Evolutionary conservation across 2,888 invertebrate genomes (phyloP).

Genomic region (Lepas anatifera): DNA sequence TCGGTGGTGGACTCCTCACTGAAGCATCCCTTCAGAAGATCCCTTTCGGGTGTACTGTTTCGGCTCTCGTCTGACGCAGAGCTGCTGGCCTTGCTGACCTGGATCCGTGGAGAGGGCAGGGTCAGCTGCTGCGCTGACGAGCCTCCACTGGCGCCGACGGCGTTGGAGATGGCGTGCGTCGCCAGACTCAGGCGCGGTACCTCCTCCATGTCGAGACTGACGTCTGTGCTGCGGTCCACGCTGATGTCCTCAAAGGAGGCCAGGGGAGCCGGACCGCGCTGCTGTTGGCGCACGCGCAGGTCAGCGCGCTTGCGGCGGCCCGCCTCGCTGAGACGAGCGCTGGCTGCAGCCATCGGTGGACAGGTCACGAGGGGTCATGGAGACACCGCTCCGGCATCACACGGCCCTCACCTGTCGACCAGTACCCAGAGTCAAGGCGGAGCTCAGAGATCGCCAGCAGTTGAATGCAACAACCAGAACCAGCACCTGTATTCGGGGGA

Average conservation of each 20-base stretch:
- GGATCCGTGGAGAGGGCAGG: not conserved
- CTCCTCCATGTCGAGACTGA: conserved; percentile 35
- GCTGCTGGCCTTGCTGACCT: conserved; percentile 28
- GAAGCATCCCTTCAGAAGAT: conserved; percentile 67
- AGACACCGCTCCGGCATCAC: not conserved
- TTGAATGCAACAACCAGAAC: too few species aligned
- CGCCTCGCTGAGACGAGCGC: conserved; percentile 21
- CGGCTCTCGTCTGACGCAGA: conserved; percentile 48
- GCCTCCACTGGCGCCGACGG: not conserved
- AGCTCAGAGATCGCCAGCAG: too few species aligned
- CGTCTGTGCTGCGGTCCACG: conserved; percentile 39
- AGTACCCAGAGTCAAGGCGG: too few species aligned
- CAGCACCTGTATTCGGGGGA: too few species aligned
- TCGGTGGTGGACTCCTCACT: conserved; percentile 39
- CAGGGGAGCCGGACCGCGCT: conserved; percentile 79
- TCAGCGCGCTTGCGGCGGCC: conserved; percentile 23
- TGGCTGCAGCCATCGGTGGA: conserved; percentile 14
- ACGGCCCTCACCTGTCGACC: not conserved
- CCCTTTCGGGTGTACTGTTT: conserved; percentile 58
- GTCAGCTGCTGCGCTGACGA: not conserved
- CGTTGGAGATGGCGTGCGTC: not conserved
- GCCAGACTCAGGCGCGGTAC: not conserved
- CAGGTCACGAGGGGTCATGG: conserved; percentile 13
- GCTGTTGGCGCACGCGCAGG: conserved; percentile 42
- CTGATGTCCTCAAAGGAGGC: conserved; percentile 86